Base-by-base conservation (phyloP, 2,113 vertebrate species). In the Globicephala melas region DNA sequence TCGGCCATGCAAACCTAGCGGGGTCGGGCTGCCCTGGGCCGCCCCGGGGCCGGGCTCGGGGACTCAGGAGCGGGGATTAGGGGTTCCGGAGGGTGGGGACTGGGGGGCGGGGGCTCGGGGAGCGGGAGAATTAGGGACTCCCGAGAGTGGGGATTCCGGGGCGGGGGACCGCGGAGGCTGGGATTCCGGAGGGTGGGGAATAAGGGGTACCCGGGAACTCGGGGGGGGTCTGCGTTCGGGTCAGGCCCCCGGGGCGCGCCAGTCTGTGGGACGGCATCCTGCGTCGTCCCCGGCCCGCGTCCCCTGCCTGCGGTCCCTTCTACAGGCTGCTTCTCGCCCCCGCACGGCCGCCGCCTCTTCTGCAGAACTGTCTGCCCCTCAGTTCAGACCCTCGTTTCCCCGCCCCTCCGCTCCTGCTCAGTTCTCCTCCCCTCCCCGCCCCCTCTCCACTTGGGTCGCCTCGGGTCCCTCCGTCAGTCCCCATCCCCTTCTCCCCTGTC, bases 401-500 rank as follows among this genome's bases (percentile, higher is more conserved):
- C 0, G 65, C 6, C 4, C 28, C 21, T 60, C 38, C 26, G 9
- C 73, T 60, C 38, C 62, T 5, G 15, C 23, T 33, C 58, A 12
- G 8, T 2, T 1, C 12, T 13, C 73, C 13, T 31, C 67, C 11
- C 3, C 68, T 1, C 14, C 28, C 8, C 1, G 6, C 0, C 7
- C 81, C 63, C 6, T 44, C 4, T 28, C 13, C 36, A 20, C 11
- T 20, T 25, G 8, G 14, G 31, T 23, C 8, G 18, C 82, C 77
- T 26, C 2, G 6, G 17, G 17, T 6, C 31, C 41, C 47, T 41
- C 12, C 21, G 5, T 18, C 38, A 11, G 12, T 47, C 62, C 12
- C 41, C 11, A 18, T 15, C 60, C 79, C 62, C 21, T 23, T 23
- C 83, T 17, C 11, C 7, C 41, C 25, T 38, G 8, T 4, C 55